Conservation (phyloP, 2,797 vertebrate species). For the Alauda arvensis region DNA sequence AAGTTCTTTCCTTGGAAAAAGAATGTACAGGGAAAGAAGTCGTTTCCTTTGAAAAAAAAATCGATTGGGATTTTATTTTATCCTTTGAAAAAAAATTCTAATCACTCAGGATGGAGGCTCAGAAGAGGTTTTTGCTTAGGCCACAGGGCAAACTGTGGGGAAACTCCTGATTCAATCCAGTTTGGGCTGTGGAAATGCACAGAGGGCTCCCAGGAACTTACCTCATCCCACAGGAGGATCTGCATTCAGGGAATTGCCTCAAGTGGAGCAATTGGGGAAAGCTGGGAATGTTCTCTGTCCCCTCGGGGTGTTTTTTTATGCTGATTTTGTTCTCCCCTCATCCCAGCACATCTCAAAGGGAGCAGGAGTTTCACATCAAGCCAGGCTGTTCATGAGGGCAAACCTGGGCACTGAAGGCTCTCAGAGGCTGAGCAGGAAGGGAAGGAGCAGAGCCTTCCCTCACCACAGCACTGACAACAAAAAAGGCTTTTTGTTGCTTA, state of each 20-base stretch:
- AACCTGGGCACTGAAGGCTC: background rate
- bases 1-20: background rate
- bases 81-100: background rate
- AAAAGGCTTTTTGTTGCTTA: background rate
- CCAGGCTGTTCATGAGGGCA: background rate
- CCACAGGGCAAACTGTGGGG: background rate
- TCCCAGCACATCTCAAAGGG: conserved; percentile 41
- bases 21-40: background rate
- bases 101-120: background rate
- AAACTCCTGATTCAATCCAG: background rate
- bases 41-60: background rate
- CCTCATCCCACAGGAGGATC: background rate
- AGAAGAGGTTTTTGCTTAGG: background rate
- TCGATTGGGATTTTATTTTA: too few relatives aligned
- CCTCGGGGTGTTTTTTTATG: background rate
- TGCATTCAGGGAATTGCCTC: background rate
- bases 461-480: background rate
- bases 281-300: background rate
- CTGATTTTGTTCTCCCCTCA: conserved; percentile 2
- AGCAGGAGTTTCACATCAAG: background rate
- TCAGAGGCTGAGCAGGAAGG: background rate
- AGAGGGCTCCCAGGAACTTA: background rate
- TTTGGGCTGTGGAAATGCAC: background rate
- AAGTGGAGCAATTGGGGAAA: background rate
- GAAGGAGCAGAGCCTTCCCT: background rate